Percentiles rank a stretch among this genome's conserved stretches.
Conservation (phyloP, 2,113 vertebrate genomes). For the Psittacula cyanocephala region DNA sequence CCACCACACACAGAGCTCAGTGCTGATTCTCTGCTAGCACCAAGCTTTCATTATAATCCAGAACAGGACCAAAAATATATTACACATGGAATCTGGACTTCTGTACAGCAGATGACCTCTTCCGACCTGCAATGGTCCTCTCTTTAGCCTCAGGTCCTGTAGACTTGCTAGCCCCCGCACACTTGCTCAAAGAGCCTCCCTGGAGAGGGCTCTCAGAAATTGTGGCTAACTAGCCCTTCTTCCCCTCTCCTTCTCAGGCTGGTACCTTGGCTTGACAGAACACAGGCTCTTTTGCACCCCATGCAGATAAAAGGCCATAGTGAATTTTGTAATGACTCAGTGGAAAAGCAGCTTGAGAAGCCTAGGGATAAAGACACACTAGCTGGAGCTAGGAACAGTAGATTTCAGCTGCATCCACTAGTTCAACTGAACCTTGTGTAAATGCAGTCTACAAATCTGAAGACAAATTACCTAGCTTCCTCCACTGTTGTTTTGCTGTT, state of each 20-base stretch:
- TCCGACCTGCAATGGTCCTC: not conserved
- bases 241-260: not conserved
- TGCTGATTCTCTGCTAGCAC: not conserved
- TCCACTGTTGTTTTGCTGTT: not conserved
- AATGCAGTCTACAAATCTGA: not conserved
- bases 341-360: not conserved
- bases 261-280: not conserved
- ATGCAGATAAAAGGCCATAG: not conserved
- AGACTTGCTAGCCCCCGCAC: not conserved
- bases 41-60: not conserved
- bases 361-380: not conserved
- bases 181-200: not conserved
- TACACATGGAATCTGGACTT: not conserved
- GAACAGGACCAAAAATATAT: not conserved
- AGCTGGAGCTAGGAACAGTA: not conserved
- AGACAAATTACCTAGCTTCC: not conserved
- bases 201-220: rapidly evolving
- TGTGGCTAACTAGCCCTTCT: not conserved
- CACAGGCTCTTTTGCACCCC: not conserved
- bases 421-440: not conserved
- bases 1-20: not conserved
- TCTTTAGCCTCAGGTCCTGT: not conserved
- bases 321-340: not conserved
- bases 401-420: not conserved
- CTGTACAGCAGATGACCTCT: not conserved